These are phyloP conservation scores for Gymnocypris eckloni DNA, from an alignment of 2,797 vertebrate genomes.

Conservation along the genomic window DNA sequence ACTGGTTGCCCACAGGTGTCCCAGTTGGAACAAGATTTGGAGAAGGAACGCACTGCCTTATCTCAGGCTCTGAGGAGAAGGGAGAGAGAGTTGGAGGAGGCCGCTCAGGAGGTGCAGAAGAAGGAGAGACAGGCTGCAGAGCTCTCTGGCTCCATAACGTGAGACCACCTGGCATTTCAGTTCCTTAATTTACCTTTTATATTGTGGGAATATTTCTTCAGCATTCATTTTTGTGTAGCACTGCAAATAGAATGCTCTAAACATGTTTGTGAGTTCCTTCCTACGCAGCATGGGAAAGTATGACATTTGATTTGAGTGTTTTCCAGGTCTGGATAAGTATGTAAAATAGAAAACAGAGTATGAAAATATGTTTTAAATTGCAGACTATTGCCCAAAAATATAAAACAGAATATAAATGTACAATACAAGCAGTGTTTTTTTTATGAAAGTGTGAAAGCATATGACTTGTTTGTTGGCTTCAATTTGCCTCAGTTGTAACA, in stretches of 20 bases:
- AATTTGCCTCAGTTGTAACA: neutral
- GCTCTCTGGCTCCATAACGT: conserved; percentile 73
- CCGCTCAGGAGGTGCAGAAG: conserved; percentile 74
- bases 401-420: neutral
- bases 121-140: conserved; percentile 73
- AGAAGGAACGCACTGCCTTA: conserved; percentile 77
- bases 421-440: neutral
- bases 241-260: neutral
- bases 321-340: neutral
- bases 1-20: conserved; percentile 78
- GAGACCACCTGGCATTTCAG: conserved; percentile 40
- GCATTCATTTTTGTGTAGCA: neutral
- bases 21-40: conserved; percentile 86
- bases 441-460: neutral
- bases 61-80: conserved; percentile 77
- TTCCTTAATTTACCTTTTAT: neutral
- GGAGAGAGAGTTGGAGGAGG: conserved; percentile 75
- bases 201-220: neutral
- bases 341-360: neutral
- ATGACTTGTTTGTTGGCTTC: neutral
- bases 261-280: neutral
- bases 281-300: neutral
- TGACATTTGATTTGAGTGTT: neutral
- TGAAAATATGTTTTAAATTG: neutral
- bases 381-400: neutral